Evolutionary conservation across 2,797 vertebrate genomes (phyloP).

Genomic region (Eulemur rubriventer): DNA sequence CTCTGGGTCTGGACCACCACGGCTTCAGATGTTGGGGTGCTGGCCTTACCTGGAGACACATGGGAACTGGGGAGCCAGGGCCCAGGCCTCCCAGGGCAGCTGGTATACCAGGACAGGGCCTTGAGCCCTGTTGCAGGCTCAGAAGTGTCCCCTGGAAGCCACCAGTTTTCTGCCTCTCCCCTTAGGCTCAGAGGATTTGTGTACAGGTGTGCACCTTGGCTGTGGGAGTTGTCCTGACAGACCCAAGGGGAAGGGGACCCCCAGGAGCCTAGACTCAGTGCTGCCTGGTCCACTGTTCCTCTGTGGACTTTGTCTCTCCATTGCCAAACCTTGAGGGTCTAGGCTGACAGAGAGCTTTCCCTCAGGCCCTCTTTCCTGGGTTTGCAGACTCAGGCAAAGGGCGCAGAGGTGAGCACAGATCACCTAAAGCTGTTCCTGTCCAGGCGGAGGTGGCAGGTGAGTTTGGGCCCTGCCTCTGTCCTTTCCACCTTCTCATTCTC

Average conservation of each 20-base stretch:
- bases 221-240: not conserved
- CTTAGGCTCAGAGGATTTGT: not conserved
- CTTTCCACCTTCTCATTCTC: not conserved
- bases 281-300: not conserved
- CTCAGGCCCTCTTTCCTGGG: constrained; percentile 13
- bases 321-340: not conserved
- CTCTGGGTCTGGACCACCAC: not conserved
- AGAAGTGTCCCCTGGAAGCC: not conserved
- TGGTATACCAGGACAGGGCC: not conserved
- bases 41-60: not conserved
- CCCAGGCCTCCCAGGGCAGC: not conserved
- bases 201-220: not conserved
- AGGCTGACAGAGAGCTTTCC: not conserved
- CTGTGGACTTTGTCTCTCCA: not conserved
- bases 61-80: not conserved
- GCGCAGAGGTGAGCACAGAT: constrained; percentile 93
- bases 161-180: not conserved
- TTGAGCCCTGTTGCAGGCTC: not conserved
- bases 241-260: not conserved
- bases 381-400: constrained; percentile 92
- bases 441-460: constrained; percentile 98
- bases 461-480: not conserved
- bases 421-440: constrained; percentile 95
- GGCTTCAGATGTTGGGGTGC: not conserved
- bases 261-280: not conserved